Conservation (phyloP, 1,140 invertebrate species). For the Palaemon carinicauda region DNA sequence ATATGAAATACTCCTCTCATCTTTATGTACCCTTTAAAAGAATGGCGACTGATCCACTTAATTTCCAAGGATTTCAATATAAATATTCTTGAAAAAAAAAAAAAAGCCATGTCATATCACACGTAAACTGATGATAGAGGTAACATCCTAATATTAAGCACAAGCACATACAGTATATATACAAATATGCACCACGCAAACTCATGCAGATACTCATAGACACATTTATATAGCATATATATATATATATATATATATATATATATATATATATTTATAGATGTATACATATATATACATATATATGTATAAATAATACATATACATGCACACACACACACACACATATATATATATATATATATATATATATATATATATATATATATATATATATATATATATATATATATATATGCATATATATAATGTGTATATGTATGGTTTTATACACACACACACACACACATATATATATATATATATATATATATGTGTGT, state of each 20-base stretch:
- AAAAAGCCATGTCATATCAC: too few relatives aligned
- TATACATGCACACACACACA: neutral
- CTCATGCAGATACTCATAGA: neutral
- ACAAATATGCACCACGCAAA: too few relatives aligned
- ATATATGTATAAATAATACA: neutral
- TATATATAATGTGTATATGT: neutral
- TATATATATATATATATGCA: neutral
- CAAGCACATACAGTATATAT: too few relatives aligned
- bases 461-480: too few relatives aligned
- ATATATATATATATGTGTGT: neutral
- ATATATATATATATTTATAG: neutral
- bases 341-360: neutral
- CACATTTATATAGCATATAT: neutral
- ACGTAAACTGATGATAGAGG: too few relatives aligned
- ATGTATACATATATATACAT: neutral
- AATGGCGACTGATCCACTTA: too few relatives aligned
- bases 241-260: neutral
- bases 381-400: slow-evolving; percentile 5
- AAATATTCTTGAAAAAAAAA: too few relatives aligned
- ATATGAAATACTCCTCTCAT: too few relatives aligned
- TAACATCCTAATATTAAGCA: too few relatives aligned
- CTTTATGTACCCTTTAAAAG: too few relatives aligned
- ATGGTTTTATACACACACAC: too few relatives aligned
- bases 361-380: neutral
- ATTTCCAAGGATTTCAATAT: too few relatives aligned